Evolutionary conservation across 1,140 invertebrate species (phyloP).

Genomic region (Coelopa frigida): DNA sequence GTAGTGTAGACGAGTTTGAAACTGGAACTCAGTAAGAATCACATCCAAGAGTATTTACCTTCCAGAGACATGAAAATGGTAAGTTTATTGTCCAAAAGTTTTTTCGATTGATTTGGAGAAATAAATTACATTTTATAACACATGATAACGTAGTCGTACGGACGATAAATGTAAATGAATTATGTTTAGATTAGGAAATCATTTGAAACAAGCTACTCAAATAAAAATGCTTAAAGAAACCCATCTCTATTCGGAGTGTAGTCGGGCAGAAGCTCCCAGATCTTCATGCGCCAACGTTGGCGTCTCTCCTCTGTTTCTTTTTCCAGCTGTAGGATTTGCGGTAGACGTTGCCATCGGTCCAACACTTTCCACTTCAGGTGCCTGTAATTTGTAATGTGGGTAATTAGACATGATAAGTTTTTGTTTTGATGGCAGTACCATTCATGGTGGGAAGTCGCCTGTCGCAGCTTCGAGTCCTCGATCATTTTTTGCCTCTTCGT

Average conservation of each 20-base stretch:
- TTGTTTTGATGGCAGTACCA: too few species aligned
- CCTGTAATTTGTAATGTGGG: conserved; percentile 36
- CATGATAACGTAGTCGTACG: neutral
- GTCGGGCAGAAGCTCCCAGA: conserved; percentile 58
- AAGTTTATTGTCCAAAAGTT: neutral
- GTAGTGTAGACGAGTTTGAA: too few species aligned
- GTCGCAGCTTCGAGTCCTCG: conserved; percentile 46
- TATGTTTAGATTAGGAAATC: neutral
- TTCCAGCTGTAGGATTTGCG: conserved; percentile 53
- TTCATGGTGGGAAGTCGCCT: conserved; percentile 50
- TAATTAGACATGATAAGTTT: neutral
- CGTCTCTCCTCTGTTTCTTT: conserved; percentile 57
- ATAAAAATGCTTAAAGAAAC: conserved; percentile 1
- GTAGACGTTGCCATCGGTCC: conserved; percentile 55
- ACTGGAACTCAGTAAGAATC: too few species aligned
- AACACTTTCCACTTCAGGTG: conserved; percentile 54
- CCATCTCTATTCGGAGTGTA: conserved; percentile 46
- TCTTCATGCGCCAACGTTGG: conserved; percentile 57
- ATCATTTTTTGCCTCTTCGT: conserved; percentile 44
- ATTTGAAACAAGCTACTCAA: neutral
- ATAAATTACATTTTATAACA: neutral
- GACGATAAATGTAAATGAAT: neutral
- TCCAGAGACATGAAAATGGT: neutral
- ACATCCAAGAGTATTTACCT: neutral
- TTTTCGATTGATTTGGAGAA: conserved; percentile 2